Evolutionary conservation across 2,797 vertebrate species (phyloP), one percentile per base, ranked within the genome.

Genomic region (Bufotes viridis): DNA sequence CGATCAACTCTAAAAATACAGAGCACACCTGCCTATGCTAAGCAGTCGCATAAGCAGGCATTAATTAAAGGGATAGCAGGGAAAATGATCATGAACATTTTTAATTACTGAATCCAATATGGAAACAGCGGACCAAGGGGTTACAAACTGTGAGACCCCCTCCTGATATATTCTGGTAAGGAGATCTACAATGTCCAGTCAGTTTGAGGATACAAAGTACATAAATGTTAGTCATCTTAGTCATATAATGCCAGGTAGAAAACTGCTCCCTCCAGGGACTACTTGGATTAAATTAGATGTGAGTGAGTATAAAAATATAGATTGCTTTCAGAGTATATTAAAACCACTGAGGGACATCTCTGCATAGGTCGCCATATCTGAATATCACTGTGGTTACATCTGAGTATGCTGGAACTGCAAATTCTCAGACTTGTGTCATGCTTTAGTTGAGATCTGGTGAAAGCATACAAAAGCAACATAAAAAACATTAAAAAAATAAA

Each of bases 291-390:
- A 78, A 78, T 78, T 55, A 78, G 49, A 14, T 78, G 51, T 55
- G 55, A 78, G 75, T 78, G 75, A n/a, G 13, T 22, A 78, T 78
- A 78, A 55, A 55, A 55, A 55, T 78, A 78, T 53, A 76, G 49
- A 24, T 78, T 24, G 51, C 72, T 75, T 53, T 75, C 72, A 53
- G 22, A 78, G 22, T 55, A 55, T 24, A 55, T 78, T 78, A 78
- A 78, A 75, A n/a, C 49, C 75, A 24, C 75, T 7, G 22, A 78
- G 51, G 22, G 75, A 78, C 75, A 78, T 55, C 75, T 78, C 22
- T 26, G 75, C 51, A 78, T 55, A 78, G 75, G 49, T 24, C 22
- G 20, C 5, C 3, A 7, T 7, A 78, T 78, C 51, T 2, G 22
- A 78, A 24, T 15, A 51, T 6, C 22, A 13, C 12, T 7, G 22